Evolutionary conservation across 2,113 vertebrate species (phyloP).

Genomic region (Dolichallabes microphthalmus): DNA sequence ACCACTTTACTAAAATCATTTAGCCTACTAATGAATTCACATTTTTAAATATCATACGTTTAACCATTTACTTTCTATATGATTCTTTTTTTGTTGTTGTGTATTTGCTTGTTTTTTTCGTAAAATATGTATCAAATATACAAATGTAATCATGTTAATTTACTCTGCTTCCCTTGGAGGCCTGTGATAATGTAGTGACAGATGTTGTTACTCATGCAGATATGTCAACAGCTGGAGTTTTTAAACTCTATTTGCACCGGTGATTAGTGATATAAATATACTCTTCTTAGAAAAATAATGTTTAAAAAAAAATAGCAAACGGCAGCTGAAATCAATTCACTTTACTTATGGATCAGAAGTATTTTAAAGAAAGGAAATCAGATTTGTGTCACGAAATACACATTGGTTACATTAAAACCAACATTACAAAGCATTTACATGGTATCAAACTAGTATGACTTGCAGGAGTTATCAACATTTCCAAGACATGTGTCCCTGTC

Average conservation of each 20-base stretch:
- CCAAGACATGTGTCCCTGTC: neutral
- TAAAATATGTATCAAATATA: neutral
- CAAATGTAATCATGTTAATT: neutral
- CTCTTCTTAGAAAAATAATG: neutral
- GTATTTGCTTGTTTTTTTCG: neutral
- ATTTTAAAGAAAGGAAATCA: neutral
- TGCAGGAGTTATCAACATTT: neutral
- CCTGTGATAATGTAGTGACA: constrained; percentile 13
- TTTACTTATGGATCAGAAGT: neutral
- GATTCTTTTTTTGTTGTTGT: neutral
- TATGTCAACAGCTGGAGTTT: constrained; percentile 35
- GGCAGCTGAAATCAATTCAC: neutral
- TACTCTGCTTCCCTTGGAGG: neutral
- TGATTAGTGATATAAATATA: constrained; percentile 18
- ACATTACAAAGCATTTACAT: constrained; percentile 21
- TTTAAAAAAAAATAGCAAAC: neutral
- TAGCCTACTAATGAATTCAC: neutral
- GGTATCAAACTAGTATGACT: neutral
- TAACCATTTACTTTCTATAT: neutral
- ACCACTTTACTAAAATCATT: neutral
- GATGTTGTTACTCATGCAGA: constrained; percentile 11
- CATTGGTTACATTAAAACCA: constrained; percentile 17
- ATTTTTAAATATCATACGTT: neutral
- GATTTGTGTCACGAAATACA: neutral
- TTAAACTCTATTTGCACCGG: constrained; percentile 10